phyloP scores from a whole-genome alignment of 2,113 vertebrate genomes.

The Zonotrichia leucophrys region DNA sequence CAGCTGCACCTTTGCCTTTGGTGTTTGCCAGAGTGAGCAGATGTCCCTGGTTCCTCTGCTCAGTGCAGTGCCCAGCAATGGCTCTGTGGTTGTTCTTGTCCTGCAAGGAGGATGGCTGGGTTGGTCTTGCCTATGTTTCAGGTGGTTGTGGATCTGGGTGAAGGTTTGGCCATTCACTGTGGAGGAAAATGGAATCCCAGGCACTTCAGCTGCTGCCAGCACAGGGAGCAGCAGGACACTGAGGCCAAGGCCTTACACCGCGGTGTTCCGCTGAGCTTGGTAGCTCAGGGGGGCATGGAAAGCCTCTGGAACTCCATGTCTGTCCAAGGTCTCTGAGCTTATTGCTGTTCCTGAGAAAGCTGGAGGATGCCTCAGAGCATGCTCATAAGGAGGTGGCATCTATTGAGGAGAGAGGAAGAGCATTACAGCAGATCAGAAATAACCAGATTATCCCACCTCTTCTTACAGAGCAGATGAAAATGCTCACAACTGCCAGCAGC shows the following conservation, averaged over 20 bases:
- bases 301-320: neutral
- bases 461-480: neutral
- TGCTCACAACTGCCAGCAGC: neutral
- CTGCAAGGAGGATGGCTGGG: neutral
- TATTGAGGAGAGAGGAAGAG: slow-evolving; percentile 6
- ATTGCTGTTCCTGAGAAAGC: slow-evolving; percentile 30
- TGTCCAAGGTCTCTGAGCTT: slow-evolving; percentile 12
- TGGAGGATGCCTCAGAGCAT: slow-evolving; percentile 59
- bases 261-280: slow-evolving; percentile 20
- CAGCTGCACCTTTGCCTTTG: neutral
- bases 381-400: slow-evolving; percentile 75
- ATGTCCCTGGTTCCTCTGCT: accelerated
- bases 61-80: accelerated
- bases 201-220: neutral
- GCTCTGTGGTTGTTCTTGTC: neutral
- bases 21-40: neutral
- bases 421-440: neutral
- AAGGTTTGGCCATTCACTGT: neutral
- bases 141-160: neutral
- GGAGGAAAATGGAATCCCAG: neutral
- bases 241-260: neutral
- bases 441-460: neutral
- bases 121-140: neutral
- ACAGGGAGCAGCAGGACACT: accelerated
- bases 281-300: neutral